Percentiles rank a stretch among this genome's conserved stretches.
Conservation (phyloP, 2,888 invertebrate species). For the Thalpophila matura region DNA sequence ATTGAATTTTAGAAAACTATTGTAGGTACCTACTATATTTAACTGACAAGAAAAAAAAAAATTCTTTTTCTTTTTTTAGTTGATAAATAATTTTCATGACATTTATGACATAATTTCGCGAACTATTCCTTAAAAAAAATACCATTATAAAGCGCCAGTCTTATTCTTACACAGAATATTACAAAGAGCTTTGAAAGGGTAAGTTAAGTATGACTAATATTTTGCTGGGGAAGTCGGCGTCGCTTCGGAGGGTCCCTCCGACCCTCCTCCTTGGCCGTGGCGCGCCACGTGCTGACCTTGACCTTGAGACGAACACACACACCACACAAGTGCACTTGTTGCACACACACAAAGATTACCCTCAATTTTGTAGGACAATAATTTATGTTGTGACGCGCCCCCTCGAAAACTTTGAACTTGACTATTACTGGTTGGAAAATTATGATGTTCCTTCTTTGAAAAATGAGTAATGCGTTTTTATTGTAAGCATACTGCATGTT, state of each 20-base stretch:
- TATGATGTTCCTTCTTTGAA: background rate
- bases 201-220: constrained; percentile 50
- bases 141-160: constrained; percentile 4
- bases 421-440: background rate
- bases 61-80: too few relatives aligned
- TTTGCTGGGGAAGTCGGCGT: constrained; percentile 45
- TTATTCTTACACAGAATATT: constrained; percentile 2
- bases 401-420: constrained; percentile 34
- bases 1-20: too few relatives aligned
- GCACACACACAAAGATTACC: constrained; percentile 33
- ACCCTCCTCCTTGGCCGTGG: constrained; percentile 27
- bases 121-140: background rate
- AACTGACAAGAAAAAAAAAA: too few relatives aligned
- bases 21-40: too few relatives aligned
- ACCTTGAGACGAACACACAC: constrained; percentile 78
- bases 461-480: background rate
- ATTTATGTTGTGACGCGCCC: background rate
- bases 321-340: constrained; percentile 60
- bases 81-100: too few relatives aligned
- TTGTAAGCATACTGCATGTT: background rate
- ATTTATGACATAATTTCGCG: too few relatives aligned
- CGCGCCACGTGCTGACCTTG: constrained; percentile 80
- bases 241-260: constrained; percentile 40
- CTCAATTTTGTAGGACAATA: constrained; percentile 6
- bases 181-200: constrained; percentile 38